Base-by-base conservation (phyloP, 1,140 invertebrate species). In the Drosophila mojavensis region DNA sequence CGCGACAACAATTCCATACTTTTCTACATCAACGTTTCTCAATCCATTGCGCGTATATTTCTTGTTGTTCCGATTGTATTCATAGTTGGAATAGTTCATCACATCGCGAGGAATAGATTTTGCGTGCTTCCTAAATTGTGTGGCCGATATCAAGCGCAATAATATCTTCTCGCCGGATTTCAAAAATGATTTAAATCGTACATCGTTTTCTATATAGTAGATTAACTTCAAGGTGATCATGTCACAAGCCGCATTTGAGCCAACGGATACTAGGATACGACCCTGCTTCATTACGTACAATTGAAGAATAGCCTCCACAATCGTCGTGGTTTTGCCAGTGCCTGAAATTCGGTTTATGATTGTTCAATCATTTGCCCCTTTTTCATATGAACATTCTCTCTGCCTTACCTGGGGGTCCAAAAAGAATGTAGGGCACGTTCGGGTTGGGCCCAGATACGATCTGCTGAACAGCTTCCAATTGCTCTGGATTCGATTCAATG, bases 171-270 rank as follows among this genome's bases (percentile, higher is more conserved):
- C 4, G 2, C 13, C 10, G 7, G 20, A 9, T 33, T 2, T 6
- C 6, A 6, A 1, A 5, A 24, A 6, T 4, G 33, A 4, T 11
- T 15, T 4, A 9, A 63, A 24, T 13, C 13, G 39, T 3, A 3
- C n/a, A 81, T 92, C 60, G 68, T 70, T 54, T 48, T 92, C 65
- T 89, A 93, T 75, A 78, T 90, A 63, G 78, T 92, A 39, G 76
- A 94, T 81, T 78, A 96, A 88, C 80, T 93, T 91, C 67, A 93
- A 82, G 3, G 94, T 93, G 28, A 96, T 93, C 30, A 96, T 93
- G 93, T 97, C 96, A 20, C 95, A 96, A 50, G 96, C 96, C 66
- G 95, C 94, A 92, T 97, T 97, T 1, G 96, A 97, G 24, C 95
- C 95, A n/a, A 96, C 94, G 69, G 95, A 95, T 17, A 96, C 93